Percentiles rank a stretch among this genome's conserved stretches.
These are phyloP conservation scores for Euleptes europaea DNA, from an alignment of 2,113 vertebrate genomes.

Conservation along the genomic window DNA sequence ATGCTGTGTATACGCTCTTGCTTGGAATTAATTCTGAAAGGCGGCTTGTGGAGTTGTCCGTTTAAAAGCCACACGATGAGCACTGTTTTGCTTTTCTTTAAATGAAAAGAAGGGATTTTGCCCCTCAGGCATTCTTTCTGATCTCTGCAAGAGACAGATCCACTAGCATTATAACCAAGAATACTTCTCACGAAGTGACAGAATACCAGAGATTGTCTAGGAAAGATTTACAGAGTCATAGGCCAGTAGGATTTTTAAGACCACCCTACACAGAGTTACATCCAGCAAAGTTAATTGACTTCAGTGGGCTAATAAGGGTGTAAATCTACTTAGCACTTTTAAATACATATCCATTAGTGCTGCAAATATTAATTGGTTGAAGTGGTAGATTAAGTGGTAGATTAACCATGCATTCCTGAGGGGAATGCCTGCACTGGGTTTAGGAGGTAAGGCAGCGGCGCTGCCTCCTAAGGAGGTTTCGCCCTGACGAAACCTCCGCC, in stretches of 20 bases:
- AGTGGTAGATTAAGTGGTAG: not conserved
- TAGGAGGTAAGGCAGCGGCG: no score
- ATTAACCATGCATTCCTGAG: no score
- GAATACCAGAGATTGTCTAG: not conserved
- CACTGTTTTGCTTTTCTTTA: not conserved
- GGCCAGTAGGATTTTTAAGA: no score
- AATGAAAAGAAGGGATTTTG: not conserved
- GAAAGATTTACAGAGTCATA: not conserved
- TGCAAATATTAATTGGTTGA: not conserved
- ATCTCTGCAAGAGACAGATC: not conserved
- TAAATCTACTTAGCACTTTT: not conserved
- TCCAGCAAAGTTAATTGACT: not conserved
- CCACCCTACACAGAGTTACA: no score
- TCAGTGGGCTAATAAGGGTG: not conserved
- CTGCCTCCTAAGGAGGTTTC: no score
- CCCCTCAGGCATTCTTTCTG: not conserved
- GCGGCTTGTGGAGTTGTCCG: not conserved
- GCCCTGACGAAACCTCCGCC: no score
- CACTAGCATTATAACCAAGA: not conserved
- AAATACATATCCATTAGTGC: not conserved
- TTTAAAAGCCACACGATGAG: not conserved
- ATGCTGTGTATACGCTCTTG: not conserved
- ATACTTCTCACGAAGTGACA: not conserved
- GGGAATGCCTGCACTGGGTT: no score
- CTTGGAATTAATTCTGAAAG: not conserved